A percentile compares a stretch with the other conserved stretches of the same genome.
phyloP scores from a whole-genome alignment of 2,797 vertebrate species.

The Aphelocoma californica region DNA sequence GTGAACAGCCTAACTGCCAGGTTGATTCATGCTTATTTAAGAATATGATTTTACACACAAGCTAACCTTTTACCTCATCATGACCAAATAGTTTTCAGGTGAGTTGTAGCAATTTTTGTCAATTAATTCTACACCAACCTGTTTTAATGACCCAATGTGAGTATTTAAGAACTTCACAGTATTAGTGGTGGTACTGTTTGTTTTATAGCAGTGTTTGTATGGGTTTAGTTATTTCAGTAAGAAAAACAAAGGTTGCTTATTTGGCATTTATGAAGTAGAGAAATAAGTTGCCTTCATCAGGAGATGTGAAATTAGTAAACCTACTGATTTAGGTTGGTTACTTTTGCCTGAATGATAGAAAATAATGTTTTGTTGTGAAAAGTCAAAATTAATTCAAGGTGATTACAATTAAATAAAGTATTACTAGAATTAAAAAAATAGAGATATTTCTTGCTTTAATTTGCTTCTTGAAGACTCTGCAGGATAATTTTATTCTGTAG shows the following conservation, averaged over 20 bases:
- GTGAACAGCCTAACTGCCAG: background rate
- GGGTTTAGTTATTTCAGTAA: background rate
- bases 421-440: background rate
- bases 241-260: background rate
- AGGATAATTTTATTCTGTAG: background rate
- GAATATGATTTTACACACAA: background rate
- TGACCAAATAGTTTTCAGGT: background rate
- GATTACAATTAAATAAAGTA: background rate
- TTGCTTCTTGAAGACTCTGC: background rate
- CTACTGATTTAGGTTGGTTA: background rate
- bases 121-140: background rate
- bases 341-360: background rate
- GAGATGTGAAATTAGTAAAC: background rate
- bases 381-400: background rate
- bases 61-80: background rate
- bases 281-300: background rate
- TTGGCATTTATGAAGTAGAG: background rate
- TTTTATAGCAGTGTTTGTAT: background rate
- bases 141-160: background rate
- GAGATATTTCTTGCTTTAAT: background rate
- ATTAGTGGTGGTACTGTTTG: background rate
- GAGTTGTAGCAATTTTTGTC: background rate
- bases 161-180: slow-evolving; percentile 1
- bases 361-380: background rate
- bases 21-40: slow-evolving; percentile 15